Evolutionary conservation across 2,888 invertebrate genomes (phyloP).

Genomic region (Myopa testacea): DNA sequence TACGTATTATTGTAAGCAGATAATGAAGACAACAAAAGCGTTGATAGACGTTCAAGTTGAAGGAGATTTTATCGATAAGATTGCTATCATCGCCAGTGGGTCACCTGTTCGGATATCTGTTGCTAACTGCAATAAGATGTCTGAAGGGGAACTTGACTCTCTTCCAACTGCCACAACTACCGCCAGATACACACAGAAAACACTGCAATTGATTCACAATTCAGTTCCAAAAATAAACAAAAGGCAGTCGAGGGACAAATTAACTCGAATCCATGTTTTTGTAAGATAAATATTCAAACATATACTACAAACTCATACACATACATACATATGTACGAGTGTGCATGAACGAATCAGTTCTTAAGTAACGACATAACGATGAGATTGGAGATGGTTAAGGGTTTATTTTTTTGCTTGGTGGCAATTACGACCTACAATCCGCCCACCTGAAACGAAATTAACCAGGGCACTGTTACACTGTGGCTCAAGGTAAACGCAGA

Average conservation of each 20-base stretch:
- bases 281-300: not conserved
- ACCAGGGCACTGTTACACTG: too few relatives aligned
- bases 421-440: too few relatives aligned
- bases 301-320: not conserved
- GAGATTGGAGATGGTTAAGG: too few relatives aligned
- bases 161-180: not conserved
- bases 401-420: too few relatives aligned
- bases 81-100: not conserved
- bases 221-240: not conserved
- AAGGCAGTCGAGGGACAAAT: not conserved
- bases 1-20: not conserved
- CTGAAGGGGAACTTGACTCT: not conserved
- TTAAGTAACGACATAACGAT: too few relatives aligned
- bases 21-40: not conserved
- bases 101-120: not conserved
- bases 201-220: not conserved
- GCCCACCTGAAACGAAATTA: too few relatives aligned
- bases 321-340: not conserved
- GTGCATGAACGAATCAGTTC: not conserved
- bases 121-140: not conserved
- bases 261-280: not conserved
- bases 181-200: not conserved
- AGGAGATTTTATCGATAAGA: conserved; percentile 19
- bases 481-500: too few relatives aligned
- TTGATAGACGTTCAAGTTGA: conserved; percentile 16